A percentile compares a stretch with the other conserved stretches of the same genome.
Conservation (phyloP, 2,797 vertebrate genomes). For the Sebastes steindachneri region DNA sequence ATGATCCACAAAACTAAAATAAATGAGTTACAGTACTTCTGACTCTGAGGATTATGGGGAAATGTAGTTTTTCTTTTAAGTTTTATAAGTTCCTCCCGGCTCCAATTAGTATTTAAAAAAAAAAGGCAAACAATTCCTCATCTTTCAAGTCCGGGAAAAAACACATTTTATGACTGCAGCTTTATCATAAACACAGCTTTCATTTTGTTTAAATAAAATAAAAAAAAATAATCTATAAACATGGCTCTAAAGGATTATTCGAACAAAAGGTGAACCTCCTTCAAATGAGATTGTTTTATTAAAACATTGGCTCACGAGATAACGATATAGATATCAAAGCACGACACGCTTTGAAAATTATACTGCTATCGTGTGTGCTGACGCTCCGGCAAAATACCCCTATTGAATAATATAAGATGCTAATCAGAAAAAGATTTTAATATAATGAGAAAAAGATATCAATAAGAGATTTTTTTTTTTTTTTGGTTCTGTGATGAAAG, state of each 20-base stretch:
- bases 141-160: not conserved
- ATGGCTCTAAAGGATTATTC: constrained; percentile 1
- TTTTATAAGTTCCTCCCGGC: not conserved
- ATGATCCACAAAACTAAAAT: not conserved
- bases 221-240: constrained; percentile 23
- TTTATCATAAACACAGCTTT: constrained; percentile 27
- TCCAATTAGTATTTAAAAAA: not conserved
- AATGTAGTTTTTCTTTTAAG: constrained; percentile 6
- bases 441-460: constrained; percentile 59
- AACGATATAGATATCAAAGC: constrained; percentile 38
- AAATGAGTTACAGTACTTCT: not conserved
- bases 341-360: constrained; percentile 36
- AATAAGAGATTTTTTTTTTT: constrained; percentile 10
- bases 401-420: constrained; percentile 17
- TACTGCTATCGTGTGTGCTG: constrained; percentile 18
- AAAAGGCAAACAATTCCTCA: not conserved
- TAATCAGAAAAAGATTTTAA: constrained; percentile 56
- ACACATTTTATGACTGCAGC: constrained; percentile 16
- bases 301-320: constrained; percentile 37
- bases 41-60: not conserved
- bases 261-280: constrained; percentile 29
- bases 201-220: constrained; percentile 1
- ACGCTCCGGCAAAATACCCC: constrained; percentile 10
- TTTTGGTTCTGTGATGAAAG: constrained; percentile 35
- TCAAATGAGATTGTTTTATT: constrained; percentile 21